Conservation (phyloP, 2,888 invertebrate species). For the Omphaloscelis lunosa region DNA sequence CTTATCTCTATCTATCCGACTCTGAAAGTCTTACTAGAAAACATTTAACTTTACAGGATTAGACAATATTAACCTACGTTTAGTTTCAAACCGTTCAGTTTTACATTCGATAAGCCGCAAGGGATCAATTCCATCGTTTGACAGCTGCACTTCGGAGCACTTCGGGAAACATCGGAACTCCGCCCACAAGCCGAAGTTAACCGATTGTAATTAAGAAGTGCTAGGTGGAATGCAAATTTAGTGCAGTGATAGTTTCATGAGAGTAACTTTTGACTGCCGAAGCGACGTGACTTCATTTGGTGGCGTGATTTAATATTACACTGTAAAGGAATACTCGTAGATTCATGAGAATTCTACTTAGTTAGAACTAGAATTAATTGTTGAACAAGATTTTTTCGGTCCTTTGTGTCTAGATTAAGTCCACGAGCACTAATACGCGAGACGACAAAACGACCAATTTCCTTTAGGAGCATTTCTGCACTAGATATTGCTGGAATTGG, state of each 20-base stretch:
- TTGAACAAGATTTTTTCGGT: not conserved
- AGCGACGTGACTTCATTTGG: slow-evolving; percentile 53
- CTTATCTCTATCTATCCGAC: slow-evolving; percentile 4
- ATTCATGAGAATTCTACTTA: not conserved
- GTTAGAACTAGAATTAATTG: not conserved
- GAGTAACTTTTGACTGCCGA: slow-evolving; percentile 63
- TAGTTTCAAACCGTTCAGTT: slow-evolving; percentile 32
- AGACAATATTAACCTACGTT: slow-evolving; percentile 12
- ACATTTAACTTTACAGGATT: slow-evolving; percentile 32
- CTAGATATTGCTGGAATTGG: not conserved
- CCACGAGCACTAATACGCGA: not conserved
- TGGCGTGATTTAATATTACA: slow-evolving; percentile 18
- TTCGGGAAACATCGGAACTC: slow-evolving; percentile 42
- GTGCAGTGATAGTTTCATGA: slow-evolving; percentile 46
- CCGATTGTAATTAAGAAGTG: slow-evolving; percentile 76
- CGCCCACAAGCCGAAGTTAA: slow-evolving; percentile 67
- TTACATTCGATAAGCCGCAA: slow-evolving; percentile 39
- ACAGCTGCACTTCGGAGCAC: slow-evolving; percentile 30
- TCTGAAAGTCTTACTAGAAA: slow-evolving; percentile 43
- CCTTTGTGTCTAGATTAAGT: not conserved
- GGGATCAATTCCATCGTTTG: slow-evolving; percentile 19
- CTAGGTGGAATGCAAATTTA: slow-evolving; percentile 74
- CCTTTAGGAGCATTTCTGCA: not conserved
- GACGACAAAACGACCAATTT: not conserved
- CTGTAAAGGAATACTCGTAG: slow-evolving; percentile 1